Evolutionary conservation across 2,888 invertebrate genomes (phyloP).

Genomic region (Andrena fulva): DNA sequence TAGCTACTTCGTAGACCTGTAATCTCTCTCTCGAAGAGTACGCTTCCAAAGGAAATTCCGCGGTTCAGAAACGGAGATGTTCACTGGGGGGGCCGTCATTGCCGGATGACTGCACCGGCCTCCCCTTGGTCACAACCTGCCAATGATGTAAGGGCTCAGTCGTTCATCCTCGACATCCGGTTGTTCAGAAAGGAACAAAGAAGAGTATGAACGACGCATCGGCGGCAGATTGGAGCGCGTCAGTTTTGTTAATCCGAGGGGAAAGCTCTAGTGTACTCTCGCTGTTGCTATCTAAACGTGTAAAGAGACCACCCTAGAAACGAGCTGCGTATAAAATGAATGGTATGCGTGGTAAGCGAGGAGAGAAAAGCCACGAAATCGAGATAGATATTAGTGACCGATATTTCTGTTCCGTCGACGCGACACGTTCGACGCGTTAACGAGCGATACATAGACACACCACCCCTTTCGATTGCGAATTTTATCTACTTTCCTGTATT

Average conservation of each 20-base stretch:
- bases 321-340: constrained; percentile 83
- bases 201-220: constrained; percentile 76
- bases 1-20: constrained; percentile 78
- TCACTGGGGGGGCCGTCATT: constrained; percentile 79
- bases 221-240: constrained; percentile 78
- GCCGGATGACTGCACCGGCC: constrained; percentile 83
- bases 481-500: constrained; percentile 10
- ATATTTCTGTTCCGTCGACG: constrained; percentile 44
- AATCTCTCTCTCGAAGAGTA: constrained; percentile 1
- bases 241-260: constrained; percentile 81
- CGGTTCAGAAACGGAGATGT: constrained; percentile 28
- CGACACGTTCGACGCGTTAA: neutral
- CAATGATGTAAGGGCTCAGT: constrained; percentile 86
- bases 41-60: constrained; percentile 9
- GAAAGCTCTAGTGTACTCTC: constrained; percentile 78
- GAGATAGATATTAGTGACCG: constrained; percentile 45
- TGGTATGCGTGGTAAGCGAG: constrained; percentile 81
- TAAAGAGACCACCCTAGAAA: constrained; percentile 81
- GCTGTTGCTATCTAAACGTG: constrained; percentile 79
- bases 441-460: neutral
- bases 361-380: constrained; percentile 2
- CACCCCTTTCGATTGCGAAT: neutral
- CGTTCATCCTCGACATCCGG: constrained; percentile 86
- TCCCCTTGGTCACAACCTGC: constrained; percentile 83
- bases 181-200: constrained; percentile 37